Conservation (phyloP, 2,113 vertebrate genomes). For the Grus americana region DNA sequence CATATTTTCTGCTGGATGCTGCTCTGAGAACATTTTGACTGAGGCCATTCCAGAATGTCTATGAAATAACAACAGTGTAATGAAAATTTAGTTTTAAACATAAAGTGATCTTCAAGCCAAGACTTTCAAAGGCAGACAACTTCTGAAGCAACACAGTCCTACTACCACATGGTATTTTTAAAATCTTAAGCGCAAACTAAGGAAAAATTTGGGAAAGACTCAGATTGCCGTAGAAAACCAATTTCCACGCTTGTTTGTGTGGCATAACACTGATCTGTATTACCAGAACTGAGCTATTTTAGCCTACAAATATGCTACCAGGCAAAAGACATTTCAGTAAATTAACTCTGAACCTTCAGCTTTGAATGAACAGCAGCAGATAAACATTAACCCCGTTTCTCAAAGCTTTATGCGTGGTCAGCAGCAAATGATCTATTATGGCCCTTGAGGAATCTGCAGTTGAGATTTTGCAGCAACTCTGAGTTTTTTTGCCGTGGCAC, state of each 20-base stretch:
- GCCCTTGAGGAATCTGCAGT: fast-evolving
- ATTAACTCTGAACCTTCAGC: not conserved
- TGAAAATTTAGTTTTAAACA: not conserved
- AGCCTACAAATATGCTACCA: fast-evolving
- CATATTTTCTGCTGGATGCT: slow-evolving; percentile 85
- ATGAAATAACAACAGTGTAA: not conserved
- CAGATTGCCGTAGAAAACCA: fast-evolving
- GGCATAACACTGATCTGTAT: fast-evolving
- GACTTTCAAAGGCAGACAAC: not conserved
- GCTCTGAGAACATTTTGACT: slow-evolving; percentile 80
- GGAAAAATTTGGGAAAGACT: fast-evolving
- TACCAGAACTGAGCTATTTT: fast-evolving
- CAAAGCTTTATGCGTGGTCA: not conserved
- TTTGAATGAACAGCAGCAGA: fast-evolving
- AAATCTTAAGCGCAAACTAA: not conserved
- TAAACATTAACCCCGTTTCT: slow-evolving; percentile 8
- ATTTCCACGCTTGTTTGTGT: too few species aligned
- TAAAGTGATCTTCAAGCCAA: not conserved
- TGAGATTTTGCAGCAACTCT: fast-evolving
- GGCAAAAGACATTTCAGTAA: not conserved
- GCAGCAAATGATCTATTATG: fast-evolving
- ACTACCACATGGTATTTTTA: fast-evolving
- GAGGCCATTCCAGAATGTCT: slow-evolving; percentile 88
- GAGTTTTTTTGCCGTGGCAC: not conserved
- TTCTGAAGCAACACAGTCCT: fast-evolving